A percentile compares a stretch with the other conserved stretches of the same genome.
phyloP scores from a whole-genome alignment of 2,797 vertebrate species.

The Pipistrellus pygmaeus region DNA sequence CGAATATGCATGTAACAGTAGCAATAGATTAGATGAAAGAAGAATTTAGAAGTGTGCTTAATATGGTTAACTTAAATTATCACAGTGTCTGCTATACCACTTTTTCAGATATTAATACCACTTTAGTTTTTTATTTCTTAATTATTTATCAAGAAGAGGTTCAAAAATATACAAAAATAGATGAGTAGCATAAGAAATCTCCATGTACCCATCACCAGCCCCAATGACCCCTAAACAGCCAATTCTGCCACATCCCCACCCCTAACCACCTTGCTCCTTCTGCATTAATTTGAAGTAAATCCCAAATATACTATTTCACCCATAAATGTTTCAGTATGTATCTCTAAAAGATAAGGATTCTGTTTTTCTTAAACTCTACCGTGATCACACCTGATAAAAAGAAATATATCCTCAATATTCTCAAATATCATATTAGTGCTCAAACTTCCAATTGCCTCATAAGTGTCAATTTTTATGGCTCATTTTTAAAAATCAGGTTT shows the following conservation, averaged over 20 bases:
- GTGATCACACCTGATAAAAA: constrained; percentile 16
- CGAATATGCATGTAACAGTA: not conserved
- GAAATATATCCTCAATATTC: not conserved
- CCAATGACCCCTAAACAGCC: not conserved
- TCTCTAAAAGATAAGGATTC: not conserved
- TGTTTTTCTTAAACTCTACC: constrained; percentile 5
- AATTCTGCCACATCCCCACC: not conserved
- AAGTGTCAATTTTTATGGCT: not conserved
- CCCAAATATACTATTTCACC: not conserved
- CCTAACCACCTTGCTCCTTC: not conserved
- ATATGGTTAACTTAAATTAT: not conserved
- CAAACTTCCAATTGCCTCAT: constrained; percentile 8
- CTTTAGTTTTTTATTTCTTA: constrained; percentile 11
- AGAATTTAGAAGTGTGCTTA: not conserved
- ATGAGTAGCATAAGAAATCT: not conserved
- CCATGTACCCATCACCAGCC: not conserved
- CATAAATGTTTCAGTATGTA: not conserved
- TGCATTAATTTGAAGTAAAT: not conserved
- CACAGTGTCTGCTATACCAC: not conserved
- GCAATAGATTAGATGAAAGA: constrained; percentile 4
- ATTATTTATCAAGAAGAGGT: constrained; percentile 30
- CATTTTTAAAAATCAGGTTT: constrained; percentile 10
- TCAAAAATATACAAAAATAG: not conserved
- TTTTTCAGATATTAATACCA: constrained; percentile 7
- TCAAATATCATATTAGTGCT: not conserved